Conservation (phyloP, 1,140 invertebrate genomes). For the Potamilus streckersoni region DNA sequence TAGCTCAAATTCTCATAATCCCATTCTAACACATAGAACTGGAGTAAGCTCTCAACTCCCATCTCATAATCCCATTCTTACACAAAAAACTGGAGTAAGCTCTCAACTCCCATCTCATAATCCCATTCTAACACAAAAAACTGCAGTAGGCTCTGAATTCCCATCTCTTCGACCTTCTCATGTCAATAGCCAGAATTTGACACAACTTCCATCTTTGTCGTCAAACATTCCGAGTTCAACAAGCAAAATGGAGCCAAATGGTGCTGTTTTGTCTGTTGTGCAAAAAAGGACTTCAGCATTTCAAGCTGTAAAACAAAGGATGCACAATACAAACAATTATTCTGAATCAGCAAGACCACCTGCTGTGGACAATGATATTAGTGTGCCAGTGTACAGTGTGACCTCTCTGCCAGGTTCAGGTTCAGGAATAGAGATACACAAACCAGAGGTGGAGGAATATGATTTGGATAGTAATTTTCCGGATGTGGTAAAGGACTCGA, state of each 20-base stretch:
- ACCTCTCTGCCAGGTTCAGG: constrained; percentile 1
- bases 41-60: too few species aligned
- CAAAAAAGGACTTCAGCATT: constrained; percentile 7
- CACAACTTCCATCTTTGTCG: constrained; percentile 9
- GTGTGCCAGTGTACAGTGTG: constrained; percentile 11
- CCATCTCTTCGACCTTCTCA: too few species aligned
- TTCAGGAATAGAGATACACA: too few species aligned
- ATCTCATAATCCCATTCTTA: too few species aligned
- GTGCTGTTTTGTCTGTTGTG: not conserved
- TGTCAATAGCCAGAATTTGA: not conserved
- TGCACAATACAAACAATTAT: not conserved
- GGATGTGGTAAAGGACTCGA: constrained; percentile 30
- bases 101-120: too few species aligned
- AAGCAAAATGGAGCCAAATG: constrained; percentile 1
- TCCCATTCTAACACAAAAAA: too few species aligned
- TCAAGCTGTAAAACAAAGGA: constrained; percentile 6
- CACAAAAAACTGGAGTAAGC: too few species aligned
- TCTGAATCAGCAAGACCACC: not conserved
- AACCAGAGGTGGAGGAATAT: constrained; percentile 68
- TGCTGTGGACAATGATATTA: constrained; percentile 6
- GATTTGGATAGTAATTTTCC: constrained; percentile 58
- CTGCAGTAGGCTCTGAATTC: too few species aligned
- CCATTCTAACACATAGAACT: too few species aligned
- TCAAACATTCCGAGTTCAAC: constrained; percentile 15
- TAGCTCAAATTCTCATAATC: too few species aligned